Evolutionary conservation across 2,797 vertebrate genomes (phyloP), one percentile per base, ranked within the genome.

Genomic region (Anguilla anguilla): DNA sequence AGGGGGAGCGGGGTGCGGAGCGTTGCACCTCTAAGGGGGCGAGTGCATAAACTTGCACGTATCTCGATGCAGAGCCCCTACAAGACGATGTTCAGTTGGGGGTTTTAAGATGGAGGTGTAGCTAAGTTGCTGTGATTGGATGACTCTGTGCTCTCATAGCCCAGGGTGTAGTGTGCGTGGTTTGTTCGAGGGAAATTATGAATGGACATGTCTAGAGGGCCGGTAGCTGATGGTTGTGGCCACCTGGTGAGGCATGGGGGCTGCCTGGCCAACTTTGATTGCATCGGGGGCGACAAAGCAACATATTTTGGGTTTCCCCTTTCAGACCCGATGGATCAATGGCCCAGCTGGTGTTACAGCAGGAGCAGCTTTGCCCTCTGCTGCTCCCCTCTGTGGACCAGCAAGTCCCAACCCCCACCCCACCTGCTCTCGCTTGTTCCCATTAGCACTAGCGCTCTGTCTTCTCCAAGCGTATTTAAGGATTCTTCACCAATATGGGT

Each of bases 281-380:
- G 31, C 46, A 15, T 49, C 31, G 13, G 49, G 28, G 31, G 39
- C 22, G 61, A 39, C 57, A 28, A 17, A 11, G 94, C 94, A 43
- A 5, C 35, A 25, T 11, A 53, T 67, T 51, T 96, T 93, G 92
- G 92, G 94, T 96, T 96, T 95, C 95, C 94, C 95, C 43, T 51
- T 25, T 85, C 93, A 95, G 95, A 92, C 93, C 94, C 93, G 93
- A 91, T 91, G 93, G 94, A 96, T 96, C 95, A 93, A 96, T 96
- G 94, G 92, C 92, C 95, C 94, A 93, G 31, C 93, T 94, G 94
- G 94, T 95, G 93, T 93, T 84, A 74, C 92, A 72, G 88, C 92
- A 92, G 67, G 92, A 93, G 94, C 94, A 69, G 93, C 22, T 91
- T 92, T 3, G 35, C 22, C 61, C 83, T 88, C 83, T 86, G 77